A percentile compares a stretch with the other conserved stretches of the same genome.
These are phyloP conservation scores for Antitype chi DNA, from an alignment of 2,888 invertebrate species.

Conservation along the genomic window DNA sequence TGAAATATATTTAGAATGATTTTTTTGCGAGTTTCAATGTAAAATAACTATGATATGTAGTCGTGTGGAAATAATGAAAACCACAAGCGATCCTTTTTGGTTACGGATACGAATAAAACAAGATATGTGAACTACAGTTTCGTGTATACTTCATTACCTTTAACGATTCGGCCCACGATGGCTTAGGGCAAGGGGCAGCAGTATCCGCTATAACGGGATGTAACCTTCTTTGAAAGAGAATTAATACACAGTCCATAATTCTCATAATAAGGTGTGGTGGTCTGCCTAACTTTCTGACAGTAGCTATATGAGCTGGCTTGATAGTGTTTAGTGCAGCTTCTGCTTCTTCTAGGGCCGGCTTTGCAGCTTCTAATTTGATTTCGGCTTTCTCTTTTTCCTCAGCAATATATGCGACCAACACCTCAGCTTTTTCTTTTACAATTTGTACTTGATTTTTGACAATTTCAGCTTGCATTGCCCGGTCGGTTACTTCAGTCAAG, in stretches of 20 bases:
- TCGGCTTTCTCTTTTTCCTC: slow-evolving; percentile 97
- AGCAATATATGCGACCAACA: slow-evolving; percentile 95
- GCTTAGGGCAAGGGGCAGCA: slow-evolving; percentile 96
- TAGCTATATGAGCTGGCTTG: slow-evolving; percentile 98
- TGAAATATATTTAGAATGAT: background rate
- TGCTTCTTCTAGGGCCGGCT: slow-evolving; percentile 98
- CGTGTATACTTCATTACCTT: slow-evolving; percentile 90
- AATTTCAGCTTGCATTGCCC: slow-evolving; percentile 98
- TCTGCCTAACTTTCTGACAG: slow-evolving; percentile 97
- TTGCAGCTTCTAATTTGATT: slow-evolving; percentile 98
- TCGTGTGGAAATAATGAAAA: background rate
- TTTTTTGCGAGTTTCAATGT: background rate
- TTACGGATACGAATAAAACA: background rate
- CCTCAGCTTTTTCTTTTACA: slow-evolving; percentile 98
- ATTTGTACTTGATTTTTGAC: slow-evolving; percentile 98
- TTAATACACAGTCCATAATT: slow-evolving; percentile 99
- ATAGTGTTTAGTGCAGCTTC: slow-evolving; percentile 98
- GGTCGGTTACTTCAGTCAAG: slow-evolving; percentile 96
- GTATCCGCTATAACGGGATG: slow-evolving; percentile 96
- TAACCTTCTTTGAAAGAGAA: slow-evolving; percentile 97
- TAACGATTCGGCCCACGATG: slow-evolving; percentile 98
- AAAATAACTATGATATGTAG: background rate
- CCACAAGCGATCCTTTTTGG: background rate
- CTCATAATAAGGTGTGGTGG: slow-evolving; percentile 99
- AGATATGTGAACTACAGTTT: background rate